These are phyloP conservation scores for Heliconius eleuchia DNA, from an alignment of 1,140 invertebrate genomes.

Conservation along the genomic window DNA sequence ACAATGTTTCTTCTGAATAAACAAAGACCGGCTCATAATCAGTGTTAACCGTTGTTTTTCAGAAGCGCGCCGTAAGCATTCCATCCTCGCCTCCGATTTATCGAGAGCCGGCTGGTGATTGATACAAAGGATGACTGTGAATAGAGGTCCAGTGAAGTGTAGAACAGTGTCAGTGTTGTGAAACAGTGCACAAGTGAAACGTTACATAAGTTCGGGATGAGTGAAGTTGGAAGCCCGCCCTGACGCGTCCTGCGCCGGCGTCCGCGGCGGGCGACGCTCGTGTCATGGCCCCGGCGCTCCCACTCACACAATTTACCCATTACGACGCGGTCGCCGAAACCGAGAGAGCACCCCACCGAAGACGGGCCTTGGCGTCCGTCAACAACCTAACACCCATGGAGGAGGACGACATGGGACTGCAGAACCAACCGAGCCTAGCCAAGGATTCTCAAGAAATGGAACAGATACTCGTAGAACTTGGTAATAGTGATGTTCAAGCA, in stretches of 20 bases:
- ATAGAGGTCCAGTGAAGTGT: slow-evolving; percentile 54
- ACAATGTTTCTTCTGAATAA: slow-evolving; percentile 43
- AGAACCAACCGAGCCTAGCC: slow-evolving; percentile 70
- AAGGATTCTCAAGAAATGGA: slow-evolving; percentile 82
- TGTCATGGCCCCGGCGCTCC: slow-evolving; percentile 83
- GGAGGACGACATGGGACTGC: slow-evolving; percentile 86
- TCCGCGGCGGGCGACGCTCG: slow-evolving; percentile 70
- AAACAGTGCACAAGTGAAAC: slow-evolving; percentile 46
- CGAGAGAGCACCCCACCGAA: slow-evolving; percentile 52
- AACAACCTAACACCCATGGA: slow-evolving; percentile 83
- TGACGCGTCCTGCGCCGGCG: slow-evolving; percentile 69
- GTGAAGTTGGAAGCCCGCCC: slow-evolving; percentile 62
- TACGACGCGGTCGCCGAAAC: slow-evolving; percentile 54
- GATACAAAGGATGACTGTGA: slow-evolving; percentile 50
- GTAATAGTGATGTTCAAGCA: slow-evolving; percentile 79
- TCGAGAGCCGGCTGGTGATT: slow-evolving; percentile 63
- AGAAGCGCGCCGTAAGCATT: slow-evolving; percentile 62
- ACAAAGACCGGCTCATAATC: slow-evolving; percentile 65
- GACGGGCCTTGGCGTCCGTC: slow-evolving; percentile 74
- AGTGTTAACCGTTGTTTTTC: slow-evolving; percentile 67
- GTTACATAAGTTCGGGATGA: slow-evolving; percentile 74
- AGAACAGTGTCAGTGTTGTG: slow-evolving; percentile 58
- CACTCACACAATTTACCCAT: slow-evolving; percentile 70
- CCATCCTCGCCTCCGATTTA: slow-evolving; percentile 40
- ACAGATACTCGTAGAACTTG: slow-evolving; percentile 82